These are phyloP conservation scores for Pachycephus smyrnensis DNA, from an alignment of 2,888 invertebrate genomes.

Conservation along the genomic window DNA sequence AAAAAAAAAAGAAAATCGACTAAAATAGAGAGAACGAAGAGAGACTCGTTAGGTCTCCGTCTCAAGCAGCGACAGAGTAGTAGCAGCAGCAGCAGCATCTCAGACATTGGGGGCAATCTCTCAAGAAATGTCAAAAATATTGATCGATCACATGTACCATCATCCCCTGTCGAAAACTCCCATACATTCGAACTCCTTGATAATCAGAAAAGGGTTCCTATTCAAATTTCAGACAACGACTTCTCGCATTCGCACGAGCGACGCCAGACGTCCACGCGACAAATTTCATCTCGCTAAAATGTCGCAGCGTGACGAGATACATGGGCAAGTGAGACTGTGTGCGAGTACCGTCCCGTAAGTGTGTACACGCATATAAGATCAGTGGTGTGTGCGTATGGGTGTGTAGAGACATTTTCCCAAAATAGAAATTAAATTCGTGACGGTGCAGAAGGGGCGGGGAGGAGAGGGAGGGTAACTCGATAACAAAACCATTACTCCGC, in stretches of 20 bases:
- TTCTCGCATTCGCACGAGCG: slow-evolving; percentile 1
- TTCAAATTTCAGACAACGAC: neutral
- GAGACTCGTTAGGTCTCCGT: neutral
- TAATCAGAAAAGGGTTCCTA: neutral
- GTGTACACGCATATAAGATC: neutral
- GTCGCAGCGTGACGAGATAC: neutral
- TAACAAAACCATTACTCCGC: slow-evolving; percentile 48
- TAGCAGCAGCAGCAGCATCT: neutral
- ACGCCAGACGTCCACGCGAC: slow-evolving; percentile 26
- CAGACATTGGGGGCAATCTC: neutral
- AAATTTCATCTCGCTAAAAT: slow-evolving; percentile 24
- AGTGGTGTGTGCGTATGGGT: slow-evolving; percentile 4
- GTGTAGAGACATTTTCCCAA: slow-evolving; percentile 33
- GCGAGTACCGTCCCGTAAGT: neutral
- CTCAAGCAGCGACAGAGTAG: neutral
- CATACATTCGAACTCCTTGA: neutral
- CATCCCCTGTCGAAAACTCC: neutral
- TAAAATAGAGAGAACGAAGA: neutral
- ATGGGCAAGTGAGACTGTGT: neutral
- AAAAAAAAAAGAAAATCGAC: neutral
- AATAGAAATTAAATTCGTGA: slow-evolving; percentile 46
- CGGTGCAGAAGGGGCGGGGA: neutral
- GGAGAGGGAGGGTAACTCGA: slow-evolving; percentile 40
- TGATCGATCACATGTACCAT: neutral
- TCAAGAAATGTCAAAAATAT: neutral